phyloP scores from a whole-genome alignment of 2,113 vertebrate species.

The Pteronura brasiliensis region DNA sequence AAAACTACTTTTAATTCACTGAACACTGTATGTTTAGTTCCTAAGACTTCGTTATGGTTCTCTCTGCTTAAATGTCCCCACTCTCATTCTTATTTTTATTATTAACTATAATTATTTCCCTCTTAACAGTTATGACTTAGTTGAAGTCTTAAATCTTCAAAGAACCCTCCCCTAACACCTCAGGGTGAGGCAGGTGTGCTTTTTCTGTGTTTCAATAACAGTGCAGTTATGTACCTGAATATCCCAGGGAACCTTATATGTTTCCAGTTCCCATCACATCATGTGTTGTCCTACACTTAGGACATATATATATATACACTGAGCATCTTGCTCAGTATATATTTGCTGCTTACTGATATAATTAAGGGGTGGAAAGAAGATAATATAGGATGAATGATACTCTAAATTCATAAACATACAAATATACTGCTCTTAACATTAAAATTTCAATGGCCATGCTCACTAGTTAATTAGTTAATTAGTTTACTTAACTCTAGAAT shows the following conservation, averaged over 20 bases:
- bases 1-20: neutral
- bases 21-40: neutral
- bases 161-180: neutral
- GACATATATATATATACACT: too few relatives aligned
- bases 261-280: neutral
- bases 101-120: neutral
- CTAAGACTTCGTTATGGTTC: neutral
- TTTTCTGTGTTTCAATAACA: neutral
- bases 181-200: neutral
- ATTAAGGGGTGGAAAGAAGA: neutral
- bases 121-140: neutral
- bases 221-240: neutral
- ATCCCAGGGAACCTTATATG: neutral
- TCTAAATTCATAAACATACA: neutral
- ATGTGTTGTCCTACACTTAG: neutral
- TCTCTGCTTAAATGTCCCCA: neutral
- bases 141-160: neutral
- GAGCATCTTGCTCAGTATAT: neutral
- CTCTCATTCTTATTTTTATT: neutral
- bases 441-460: neutral
- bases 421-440: neutral
- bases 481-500: neutral
- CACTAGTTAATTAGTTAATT: neutral
- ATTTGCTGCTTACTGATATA: neutral
- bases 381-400: neutral